Evolutionary conservation across 2,113 vertebrate species (phyloP).

Genomic region (Leptobrachium leishanense): DNA sequence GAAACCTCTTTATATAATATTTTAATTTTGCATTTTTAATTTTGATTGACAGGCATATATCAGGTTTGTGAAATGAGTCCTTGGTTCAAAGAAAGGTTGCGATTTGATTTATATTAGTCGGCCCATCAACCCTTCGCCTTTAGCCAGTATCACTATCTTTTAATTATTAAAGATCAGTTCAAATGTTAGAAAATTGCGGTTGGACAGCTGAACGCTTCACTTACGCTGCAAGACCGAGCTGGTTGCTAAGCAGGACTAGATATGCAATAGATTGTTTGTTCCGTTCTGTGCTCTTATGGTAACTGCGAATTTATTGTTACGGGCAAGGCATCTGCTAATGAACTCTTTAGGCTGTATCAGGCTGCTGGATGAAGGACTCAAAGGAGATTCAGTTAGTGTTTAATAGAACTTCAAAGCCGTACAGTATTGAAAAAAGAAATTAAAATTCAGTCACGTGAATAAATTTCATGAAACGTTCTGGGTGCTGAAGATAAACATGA

Average conservation of each 20-base stretch:
- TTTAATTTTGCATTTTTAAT: too few species aligned
- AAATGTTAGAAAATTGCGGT: background rate
- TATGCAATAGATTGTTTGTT: constrained; percentile 24
- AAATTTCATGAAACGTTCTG: too few species aligned
- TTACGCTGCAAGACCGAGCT: constrained; percentile 4
- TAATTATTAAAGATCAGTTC: constrained; percentile 31
- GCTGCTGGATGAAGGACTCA: background rate
- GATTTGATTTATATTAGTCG: too few species aligned
- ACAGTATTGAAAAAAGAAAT: too few species aligned
- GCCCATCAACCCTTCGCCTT: constrained; percentile 3
- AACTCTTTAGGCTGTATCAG: background rate
- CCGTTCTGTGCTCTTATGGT: constrained; percentile 28
- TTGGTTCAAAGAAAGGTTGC: too few species aligned
- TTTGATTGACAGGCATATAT: too few species aligned
- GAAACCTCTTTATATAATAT: too few species aligned
- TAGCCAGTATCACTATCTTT: constrained; percentile 14
- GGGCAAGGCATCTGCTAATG: constrained; percentile 23
- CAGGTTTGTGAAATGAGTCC: too few species aligned
- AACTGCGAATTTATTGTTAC: constrained; percentile 30
- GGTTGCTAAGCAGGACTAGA: constrained; percentile 27
- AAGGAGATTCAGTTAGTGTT: background rate
- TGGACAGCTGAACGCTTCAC: constrained; percentile 1
- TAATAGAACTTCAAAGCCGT: too few species aligned
- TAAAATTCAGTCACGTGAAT: too few species aligned
- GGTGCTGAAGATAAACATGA: too few species aligned